These are phyloP conservation scores for Synergus gifuensis DNA, from an alignment of 2,888 invertebrate genomes.

Conservation along the genomic window DNA sequence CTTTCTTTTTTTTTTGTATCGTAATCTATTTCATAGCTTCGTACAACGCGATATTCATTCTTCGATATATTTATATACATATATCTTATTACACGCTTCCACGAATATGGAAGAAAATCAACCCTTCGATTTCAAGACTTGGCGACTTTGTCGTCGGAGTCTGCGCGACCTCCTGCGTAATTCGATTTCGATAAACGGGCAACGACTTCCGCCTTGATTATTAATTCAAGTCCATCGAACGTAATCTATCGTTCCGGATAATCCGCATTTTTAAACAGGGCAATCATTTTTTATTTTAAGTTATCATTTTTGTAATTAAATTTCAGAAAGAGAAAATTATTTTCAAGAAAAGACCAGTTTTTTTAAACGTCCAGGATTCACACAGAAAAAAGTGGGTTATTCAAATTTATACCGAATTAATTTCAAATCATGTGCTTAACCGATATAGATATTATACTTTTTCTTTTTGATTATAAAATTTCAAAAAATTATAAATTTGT, in stretches of 20 bases:
- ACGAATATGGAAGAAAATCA: constrained; percentile 28
- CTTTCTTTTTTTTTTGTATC: constrained; percentile 54
- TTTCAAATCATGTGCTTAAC: neutral
- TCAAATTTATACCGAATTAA: neutral
- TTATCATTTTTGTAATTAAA: neutral
- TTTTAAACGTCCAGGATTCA: constrained; percentile 9
- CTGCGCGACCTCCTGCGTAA: constrained; percentile 32
- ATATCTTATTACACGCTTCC: constrained; percentile 34
- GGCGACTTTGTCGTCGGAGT: constrained; percentile 39
- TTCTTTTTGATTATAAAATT: neutral
- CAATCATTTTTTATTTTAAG: neutral
- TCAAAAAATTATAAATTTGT: no score
- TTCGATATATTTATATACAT: constrained; percentile 50
- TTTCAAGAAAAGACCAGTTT: constrained; percentile 11
- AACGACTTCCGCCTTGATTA: constrained; percentile 30
- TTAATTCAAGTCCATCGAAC: constrained; percentile 37
- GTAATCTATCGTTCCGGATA: constrained; percentile 16
- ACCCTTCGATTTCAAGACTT: constrained; percentile 33
- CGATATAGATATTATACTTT: neutral
- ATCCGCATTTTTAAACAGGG: constrained; percentile 4
- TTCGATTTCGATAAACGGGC: constrained; percentile 36
- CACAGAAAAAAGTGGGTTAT: constrained; percentile 24
- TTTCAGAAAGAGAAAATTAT: constrained; percentile 16
- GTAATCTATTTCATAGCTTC: constrained; percentile 54
- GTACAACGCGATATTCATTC: constrained; percentile 57